Conservation (phyloP, 2,888 invertebrate genomes). For the Leptinotarsa rubiginosa region DNA sequence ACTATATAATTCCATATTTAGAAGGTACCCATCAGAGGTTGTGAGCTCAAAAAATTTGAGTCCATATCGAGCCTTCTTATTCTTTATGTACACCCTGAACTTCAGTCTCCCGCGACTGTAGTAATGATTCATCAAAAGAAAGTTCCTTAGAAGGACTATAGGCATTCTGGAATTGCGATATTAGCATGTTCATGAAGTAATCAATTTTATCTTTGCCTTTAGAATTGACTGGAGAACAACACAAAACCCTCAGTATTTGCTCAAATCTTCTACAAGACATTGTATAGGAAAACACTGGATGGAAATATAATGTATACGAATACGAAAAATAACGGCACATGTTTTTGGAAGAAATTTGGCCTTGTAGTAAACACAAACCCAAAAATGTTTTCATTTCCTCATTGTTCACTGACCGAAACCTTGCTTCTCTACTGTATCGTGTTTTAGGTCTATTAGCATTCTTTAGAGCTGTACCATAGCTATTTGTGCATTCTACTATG, state of each 20-base stretch:
- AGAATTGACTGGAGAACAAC: too few relatives aligned
- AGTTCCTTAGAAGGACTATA: constrained; percentile 10
- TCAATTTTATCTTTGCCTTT: constrained; percentile 26
- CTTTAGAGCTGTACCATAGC: constrained; percentile 23
- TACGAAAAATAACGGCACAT: constrained; percentile 28
- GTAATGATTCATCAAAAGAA: constrained; percentile 13
- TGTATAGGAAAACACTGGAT: constrained; percentile 12
- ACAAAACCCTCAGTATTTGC: neutral
- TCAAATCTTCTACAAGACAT: constrained; percentile 23
- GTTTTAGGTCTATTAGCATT: constrained; percentile 31
- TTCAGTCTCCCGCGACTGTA: constrained; percentile 24
- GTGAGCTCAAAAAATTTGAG: constrained; percentile 26
- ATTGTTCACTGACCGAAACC: constrained; percentile 20
- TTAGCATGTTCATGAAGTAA: constrained; percentile 19
- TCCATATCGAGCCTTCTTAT: constrained; percentile 22
- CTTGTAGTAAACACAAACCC: constrained; percentile 15
- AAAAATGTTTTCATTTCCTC: constrained; percentile 30
- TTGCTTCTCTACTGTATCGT: constrained; percentile 18
- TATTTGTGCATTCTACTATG: constrained; percentile 28
- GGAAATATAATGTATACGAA: constrained; percentile 18
- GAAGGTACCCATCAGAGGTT: constrained; percentile 24
- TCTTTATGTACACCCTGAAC: constrained; percentile 28
- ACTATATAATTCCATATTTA: constrained; percentile 31
- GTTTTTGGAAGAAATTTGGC: constrained; percentile 25
- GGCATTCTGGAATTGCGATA: constrained; percentile 15